phyloP scores from a whole-genome alignment of 2,797 vertebrate species.

The Ctenosaura bakeri region DNA sequence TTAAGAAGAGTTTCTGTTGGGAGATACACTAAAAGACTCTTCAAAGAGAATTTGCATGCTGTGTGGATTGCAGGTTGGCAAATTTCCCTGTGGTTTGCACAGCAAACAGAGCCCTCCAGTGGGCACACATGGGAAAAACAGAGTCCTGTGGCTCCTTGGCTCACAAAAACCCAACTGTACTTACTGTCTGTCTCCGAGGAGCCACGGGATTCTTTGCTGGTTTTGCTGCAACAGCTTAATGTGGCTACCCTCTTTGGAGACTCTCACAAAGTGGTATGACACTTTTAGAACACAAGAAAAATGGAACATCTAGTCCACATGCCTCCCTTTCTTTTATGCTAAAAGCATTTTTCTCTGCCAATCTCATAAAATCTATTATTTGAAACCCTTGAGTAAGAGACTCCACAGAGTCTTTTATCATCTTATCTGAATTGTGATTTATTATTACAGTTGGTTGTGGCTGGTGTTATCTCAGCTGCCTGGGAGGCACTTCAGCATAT shows the following conservation, averaged over 20 bases:
- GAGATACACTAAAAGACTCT: neutral
- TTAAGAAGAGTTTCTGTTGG: no score
- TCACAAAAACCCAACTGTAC: no score
- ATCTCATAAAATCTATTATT: neutral
- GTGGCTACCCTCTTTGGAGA: no score
- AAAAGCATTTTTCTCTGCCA: neutral
- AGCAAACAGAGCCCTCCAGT: neutral
- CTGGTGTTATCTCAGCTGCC: neutral
- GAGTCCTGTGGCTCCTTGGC: neutral
- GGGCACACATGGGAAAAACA: neutral
- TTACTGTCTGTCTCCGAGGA: neutral
- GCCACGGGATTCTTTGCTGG: no score
- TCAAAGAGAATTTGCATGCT: neutral
- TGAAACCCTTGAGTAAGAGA: neutral
- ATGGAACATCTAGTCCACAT: neutral
- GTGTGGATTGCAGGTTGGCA: neutral
- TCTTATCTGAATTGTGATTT: neutral
- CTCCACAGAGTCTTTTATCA: neutral
- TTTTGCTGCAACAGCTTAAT: no score
- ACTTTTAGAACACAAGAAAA: neutral
- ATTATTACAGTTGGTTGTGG: neutral
- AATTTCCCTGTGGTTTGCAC: rapidly evolving
- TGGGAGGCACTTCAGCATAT: neutral
- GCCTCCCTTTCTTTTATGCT: neutral
- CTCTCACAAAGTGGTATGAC: no score